phyloP scores from a whole-genome alignment of 2,113 vertebrate species.

The Larimichthys polyactis region DNA sequence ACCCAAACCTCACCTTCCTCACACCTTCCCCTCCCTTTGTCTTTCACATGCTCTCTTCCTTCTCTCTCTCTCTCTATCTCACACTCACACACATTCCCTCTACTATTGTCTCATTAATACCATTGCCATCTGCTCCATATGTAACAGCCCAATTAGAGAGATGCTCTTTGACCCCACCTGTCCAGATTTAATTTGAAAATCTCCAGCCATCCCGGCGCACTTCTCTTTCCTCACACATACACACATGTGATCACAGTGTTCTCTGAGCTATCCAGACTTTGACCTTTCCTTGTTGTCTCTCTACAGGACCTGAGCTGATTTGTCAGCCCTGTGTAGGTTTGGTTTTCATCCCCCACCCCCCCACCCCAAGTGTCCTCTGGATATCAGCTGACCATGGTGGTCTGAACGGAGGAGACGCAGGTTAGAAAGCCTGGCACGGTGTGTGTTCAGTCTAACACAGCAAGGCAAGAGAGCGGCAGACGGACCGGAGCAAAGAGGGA shows the following conservation, averaged over 20 bases:
- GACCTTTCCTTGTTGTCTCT: constrained; percentile 75
- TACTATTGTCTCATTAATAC: constrained; percentile 65
- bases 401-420: constrained; percentile 51
- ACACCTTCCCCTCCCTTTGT: constrained; percentile 30
- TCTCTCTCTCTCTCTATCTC: not conserved
- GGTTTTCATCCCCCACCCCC: constrained; percentile 58
- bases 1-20: constrained; percentile 45
- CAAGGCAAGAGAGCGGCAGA: constrained; percentile 41
- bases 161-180: constrained; percentile 78
- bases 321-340: constrained; percentile 70
- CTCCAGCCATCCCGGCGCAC: constrained; percentile 7
- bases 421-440: constrained; percentile 32
- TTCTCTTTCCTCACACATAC: not conserved
- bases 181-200: constrained; percentile 70
- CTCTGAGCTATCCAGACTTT: constrained; percentile 52
- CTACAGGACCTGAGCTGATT: constrained; percentile 80
- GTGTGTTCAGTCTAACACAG: constrained; percentile 47
- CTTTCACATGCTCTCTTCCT: not conserved
- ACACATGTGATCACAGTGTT: constrained; percentile 2
- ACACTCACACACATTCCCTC: not conserved
- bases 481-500: constrained; percentile 15
- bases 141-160: constrained; percentile 77
- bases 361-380: constrained; percentile 68
- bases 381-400: constrained; percentile 67
- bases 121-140: constrained; percentile 76